A percentile compares a stretch with the other conserved stretches of the same genome.
These are phyloP conservation scores for Sardina pilchardus DNA, from an alignment of 2,113 vertebrate species.

Conservation along the genomic window DNA sequence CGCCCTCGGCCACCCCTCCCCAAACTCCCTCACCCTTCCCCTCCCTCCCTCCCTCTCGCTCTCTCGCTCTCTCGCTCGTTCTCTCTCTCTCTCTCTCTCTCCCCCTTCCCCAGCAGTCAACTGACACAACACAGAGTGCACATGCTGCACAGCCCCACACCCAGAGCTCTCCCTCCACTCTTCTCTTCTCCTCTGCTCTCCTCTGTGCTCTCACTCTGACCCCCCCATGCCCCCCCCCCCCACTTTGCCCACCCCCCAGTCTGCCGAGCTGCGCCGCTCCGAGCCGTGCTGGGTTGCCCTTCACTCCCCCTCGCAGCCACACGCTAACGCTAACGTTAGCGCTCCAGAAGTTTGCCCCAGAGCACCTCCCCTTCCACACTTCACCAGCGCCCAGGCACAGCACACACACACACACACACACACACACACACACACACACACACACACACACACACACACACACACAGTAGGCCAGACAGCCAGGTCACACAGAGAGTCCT, in stretches of 20 bases:
- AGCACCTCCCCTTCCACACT: not conserved
- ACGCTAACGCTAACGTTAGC: not conserved
- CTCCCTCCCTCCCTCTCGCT: constrained; percentile 49
- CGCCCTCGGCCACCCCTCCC: constrained; percentile 46
- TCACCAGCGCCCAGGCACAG: not conserved
- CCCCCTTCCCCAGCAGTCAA: constrained; percentile 32
- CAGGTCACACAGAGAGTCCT: constrained; percentile 3
- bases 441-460: too few species aligned
- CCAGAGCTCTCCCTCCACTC: constrained; percentile 39
- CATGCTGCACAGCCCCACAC: constrained; percentile 45
- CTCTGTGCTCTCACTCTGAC: not conserved
- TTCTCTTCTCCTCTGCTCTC: constrained; percentile 18
- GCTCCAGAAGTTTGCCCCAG: not conserved
- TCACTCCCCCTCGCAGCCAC: not conserved
- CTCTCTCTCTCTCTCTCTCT: constrained; percentile 54
- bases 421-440: too few species aligned
- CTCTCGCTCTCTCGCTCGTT: constrained; percentile 48
- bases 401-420: not conserved
- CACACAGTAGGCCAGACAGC: not conserved
- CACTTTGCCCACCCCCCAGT: constrained; percentile 41
- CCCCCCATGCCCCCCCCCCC: constrained; percentile 46
- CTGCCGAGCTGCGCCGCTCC: constrained; percentile 27
- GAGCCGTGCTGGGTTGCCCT: too few species aligned
- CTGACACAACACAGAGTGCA: constrained; percentile 54
- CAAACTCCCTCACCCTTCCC: constrained; percentile 39